A percentile compares a stretch with the other conserved stretches of the same genome.
phyloP scores from a whole-genome alignment of 2,888 invertebrate species.

The Lithophane ornitopus region DNA sequence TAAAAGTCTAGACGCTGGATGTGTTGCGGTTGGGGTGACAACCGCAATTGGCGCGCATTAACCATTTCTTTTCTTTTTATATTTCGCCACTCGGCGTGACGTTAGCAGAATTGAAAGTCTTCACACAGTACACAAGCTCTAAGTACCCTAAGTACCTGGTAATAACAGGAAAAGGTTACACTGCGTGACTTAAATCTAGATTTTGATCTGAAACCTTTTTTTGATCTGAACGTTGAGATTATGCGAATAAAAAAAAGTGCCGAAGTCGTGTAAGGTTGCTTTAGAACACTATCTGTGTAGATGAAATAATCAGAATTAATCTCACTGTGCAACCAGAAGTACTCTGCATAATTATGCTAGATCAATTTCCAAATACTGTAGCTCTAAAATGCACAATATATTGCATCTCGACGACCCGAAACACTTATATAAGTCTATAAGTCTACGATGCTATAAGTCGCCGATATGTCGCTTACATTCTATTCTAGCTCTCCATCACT shows the following conservation, averaged over 20 bases:
- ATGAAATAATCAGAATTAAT: neutral
- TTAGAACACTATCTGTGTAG: neutral
- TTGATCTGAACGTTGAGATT: neutral
- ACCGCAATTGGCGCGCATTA: slow-evolving; percentile 54
- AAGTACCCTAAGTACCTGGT: neutral
- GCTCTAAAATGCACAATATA: neutral
- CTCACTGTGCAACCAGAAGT: neutral
- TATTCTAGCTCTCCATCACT: slow-evolving; percentile 49
- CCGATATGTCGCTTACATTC: slow-evolving; percentile 34
- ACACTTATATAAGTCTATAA: slow-evolving; percentile 12
- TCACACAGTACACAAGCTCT: slow-evolving; percentile 4
- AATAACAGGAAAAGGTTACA: neutral
- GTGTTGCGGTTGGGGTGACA: slow-evolving; percentile 51
- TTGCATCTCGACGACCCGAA: neutral
- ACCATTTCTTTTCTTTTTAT: slow-evolving; percentile 53
- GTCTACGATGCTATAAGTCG: slow-evolving; percentile 34
- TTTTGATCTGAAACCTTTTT: neutral
- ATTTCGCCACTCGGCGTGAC: slow-evolving; percentile 21
- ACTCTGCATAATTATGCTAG: neutral
- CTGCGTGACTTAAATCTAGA: neutral
- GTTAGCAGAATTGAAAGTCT: slow-evolving; percentile 16
- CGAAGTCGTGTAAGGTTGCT: neutral
- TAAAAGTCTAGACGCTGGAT: slow-evolving; percentile 57
- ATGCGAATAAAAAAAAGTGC: neutral
- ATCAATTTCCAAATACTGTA: neutral